Conservation (phyloP, 92 coral and sea anemone species). For the Plumapathes pennacea region DNA sequence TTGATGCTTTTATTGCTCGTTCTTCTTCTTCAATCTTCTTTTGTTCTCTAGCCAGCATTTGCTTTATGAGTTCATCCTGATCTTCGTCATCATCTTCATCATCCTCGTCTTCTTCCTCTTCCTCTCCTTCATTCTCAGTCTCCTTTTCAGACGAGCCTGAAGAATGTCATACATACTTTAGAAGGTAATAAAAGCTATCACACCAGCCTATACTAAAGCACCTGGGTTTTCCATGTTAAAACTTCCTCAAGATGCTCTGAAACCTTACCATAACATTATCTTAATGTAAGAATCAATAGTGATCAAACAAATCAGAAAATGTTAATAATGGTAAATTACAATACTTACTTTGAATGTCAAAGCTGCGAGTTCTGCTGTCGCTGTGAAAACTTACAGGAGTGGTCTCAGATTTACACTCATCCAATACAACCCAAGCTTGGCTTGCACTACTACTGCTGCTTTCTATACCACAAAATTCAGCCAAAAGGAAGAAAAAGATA, state of each 20-base stretch:
- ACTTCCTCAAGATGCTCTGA: not conserved
- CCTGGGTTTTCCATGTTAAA: not conserved
- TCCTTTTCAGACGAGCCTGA: conserved; percentile 20
- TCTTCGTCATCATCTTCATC: conserved; percentile 85
- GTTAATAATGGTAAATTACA: no score
- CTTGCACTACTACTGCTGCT: no score
- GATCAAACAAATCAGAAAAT: no score
- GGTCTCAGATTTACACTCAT: no score
- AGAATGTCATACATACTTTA: not conserved
- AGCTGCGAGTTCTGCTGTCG: no score
- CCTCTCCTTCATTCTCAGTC: conserved; percentile 26
- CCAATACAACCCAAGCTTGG: no score
- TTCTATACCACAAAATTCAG: no score
- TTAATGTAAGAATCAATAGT: no score
- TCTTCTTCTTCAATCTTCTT: conserved; percentile 35
- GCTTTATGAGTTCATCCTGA: conserved; percentile 89
- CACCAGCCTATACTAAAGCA: not conserved
- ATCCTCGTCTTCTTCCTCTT: conserved; percentile 25
- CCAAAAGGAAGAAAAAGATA: no score
- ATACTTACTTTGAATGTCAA: no score
- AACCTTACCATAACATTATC: no score
- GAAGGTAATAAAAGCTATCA: not conserved
- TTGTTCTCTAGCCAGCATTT: conserved; percentile 93
- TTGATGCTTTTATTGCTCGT: not conserved
- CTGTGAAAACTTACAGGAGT: no score